phyloP scores from a whole-genome alignment of 30 jellyfish, hydroid and myxozoan species.

The Aurelia sp. region DNA sequence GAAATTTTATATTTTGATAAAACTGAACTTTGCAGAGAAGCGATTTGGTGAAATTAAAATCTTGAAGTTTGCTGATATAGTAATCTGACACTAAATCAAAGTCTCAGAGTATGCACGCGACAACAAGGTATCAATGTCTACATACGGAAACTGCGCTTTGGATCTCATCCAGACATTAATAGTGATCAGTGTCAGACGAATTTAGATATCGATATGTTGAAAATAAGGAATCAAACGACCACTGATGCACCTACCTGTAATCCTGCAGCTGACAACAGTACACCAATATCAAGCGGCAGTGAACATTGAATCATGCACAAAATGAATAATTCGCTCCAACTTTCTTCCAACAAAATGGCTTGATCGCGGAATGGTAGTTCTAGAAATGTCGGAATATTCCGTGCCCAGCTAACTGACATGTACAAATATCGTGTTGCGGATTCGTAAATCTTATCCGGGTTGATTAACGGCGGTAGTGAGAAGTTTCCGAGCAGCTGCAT shows the following conservation, averaged over 20 bases:
- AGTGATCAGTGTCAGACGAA: too few relatives aligned
- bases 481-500: slow-evolving; percentile 81
- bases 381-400: slow-evolving; percentile 96
- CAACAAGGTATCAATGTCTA: too few relatives aligned
- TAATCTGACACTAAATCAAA: too few relatives aligned
- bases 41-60: too few relatives aligned
- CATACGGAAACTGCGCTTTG: too few relatives aligned
- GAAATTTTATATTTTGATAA: too few relatives aligned
- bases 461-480: slow-evolving; percentile 83
- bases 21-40: too few relatives aligned
- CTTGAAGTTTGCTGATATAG: too few relatives aligned
- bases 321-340: slow-evolving; percentile 97
- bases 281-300: slow-evolving; percentile 95
- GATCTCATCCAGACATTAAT: too few relatives aligned
- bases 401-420: slow-evolving; percentile 99
- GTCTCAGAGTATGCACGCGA: too few relatives aligned
- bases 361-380: slow-evolving; percentile 99
- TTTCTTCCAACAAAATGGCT: slow-evolving; percentile 95
- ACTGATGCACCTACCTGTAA: slow-evolving; percentile 60
- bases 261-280: slow-evolving; percentile 95
- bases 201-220: neutral
- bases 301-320: slow-evolving; percentile 98
- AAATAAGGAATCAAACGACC: neutral
- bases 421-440: slow-evolving; percentile 93
- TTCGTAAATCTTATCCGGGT: slow-evolving; percentile 96